Base-by-base conservation (phyloP, 2,113 vertebrate species). In the Acanthochromis polyacanthus region DNA sequence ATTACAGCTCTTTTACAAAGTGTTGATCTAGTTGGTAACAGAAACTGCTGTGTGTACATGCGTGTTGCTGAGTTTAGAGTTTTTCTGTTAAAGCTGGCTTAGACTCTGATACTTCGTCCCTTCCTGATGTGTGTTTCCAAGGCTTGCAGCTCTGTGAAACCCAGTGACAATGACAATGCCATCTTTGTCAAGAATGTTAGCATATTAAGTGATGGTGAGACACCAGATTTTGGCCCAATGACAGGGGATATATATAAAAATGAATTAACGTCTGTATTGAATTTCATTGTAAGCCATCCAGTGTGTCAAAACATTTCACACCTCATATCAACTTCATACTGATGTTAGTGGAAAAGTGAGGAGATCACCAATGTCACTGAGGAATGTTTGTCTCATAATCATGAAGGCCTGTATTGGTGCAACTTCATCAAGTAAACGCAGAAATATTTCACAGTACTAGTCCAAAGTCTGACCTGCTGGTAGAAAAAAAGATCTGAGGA, bases 1-100 rank as follows among this genome's bases (percentile, higher is more conserved):
- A 86, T 81, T 73, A 57, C 75, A 75, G 55, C 58, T 36, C 50
- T 64, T 73, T 83, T n/a, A 75, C 55, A 69, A 64, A 62, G 52
- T 64, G 60, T 76, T 82, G 65, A 80, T 48, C 40, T 66, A 40
- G 63, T 74, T 67, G 38, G 60, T 81, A n/a, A 78, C 9, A 75
- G 69, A 65, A 73, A 52, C 71, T 59, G 62, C 17, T 60, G 38
- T 28, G 36, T 40, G 53, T 17, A 30, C 32, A 43, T 36, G 48
- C 16, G 59, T 60, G 52, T 15, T 60, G 40, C 40, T 65, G 36
- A 58, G 43, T 70, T 65, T 80, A 45, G 1, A 17, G 55, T 67
- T 40, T 3, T 15, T 73, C 8, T 62, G 50, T 53, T 38, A 5
- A 16, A 0, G 19, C n/a, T 28, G 60, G 15, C 45, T 28, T 51